Evolutionary conservation across 2,888 invertebrate species (phyloP), one percentile per base, ranked within the genome.

Genomic region (Agonopterix arenella): DNA sequence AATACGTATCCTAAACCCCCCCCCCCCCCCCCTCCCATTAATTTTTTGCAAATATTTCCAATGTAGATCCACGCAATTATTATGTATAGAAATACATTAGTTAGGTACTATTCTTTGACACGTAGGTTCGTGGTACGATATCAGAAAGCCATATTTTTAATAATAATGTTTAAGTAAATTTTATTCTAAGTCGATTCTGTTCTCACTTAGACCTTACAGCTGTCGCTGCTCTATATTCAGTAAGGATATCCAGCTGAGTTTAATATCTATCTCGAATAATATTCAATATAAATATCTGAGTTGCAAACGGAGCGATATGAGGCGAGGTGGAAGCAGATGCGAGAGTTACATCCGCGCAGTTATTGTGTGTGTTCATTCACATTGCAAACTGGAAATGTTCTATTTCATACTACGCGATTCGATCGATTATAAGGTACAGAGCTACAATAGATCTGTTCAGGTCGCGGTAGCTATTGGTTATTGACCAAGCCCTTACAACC

Each of bases 241-340:
- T 62, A 9, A n/a, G 40, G 10, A 73, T 71, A 72, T 73, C 69
- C 51, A 61, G 61, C 61, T 58, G 66, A 69, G 64, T 79, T 77
- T 77, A 80, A 82, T 82, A 82, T 81, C 74, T 69, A 76, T 60
- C 55, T 48, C 56, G 64, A 60, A 69, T 70, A 68, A 66, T 76
- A 73, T 73, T 69, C 62, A 67, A 70, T 71, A 71, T 76, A 70
- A 69, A 68, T 68, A 73, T 73, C 68, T 64, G 70, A 70, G 67
- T 64, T 52, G 61, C 64, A 61, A 68, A 59, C 60, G 66, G 60
- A 56, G 42, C 61, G 61, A 62, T 66, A 63, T 40, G 65, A 61
- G 58, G 58, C 56, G n/a, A 54, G 50, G 47, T 50, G 53, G 49
- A 16, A 45, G 43, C 54, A 57, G 52, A 54, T 57, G 54, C 44